Percentiles rank a stretch among this genome's conserved stretches.
Conservation (phyloP, 2,888 invertebrate species). For the Philereme vetulata region DNA sequence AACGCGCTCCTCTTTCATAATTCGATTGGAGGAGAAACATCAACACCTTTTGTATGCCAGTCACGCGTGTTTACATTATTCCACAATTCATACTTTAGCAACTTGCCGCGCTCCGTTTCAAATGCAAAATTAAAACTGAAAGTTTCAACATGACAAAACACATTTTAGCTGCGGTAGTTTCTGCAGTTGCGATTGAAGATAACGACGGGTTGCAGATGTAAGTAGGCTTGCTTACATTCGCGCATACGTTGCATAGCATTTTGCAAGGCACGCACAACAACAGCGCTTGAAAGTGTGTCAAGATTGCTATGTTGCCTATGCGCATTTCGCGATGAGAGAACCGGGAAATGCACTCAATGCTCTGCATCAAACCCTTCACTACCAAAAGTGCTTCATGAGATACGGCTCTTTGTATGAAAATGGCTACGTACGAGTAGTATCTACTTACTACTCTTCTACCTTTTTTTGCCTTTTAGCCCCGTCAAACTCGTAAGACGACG, state of each 20-base stretch:
- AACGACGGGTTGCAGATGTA: conserved; percentile 41
- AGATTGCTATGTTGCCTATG: conserved; percentile 71
- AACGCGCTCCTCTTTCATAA: conserved; percentile 41
- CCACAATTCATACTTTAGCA: conserved; percentile 29
- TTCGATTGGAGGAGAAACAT: conserved; percentile 25
- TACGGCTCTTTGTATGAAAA: not conserved
- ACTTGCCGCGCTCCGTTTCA: conserved; percentile 32
- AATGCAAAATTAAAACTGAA: conserved; percentile 33
- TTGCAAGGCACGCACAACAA: conserved; percentile 78
- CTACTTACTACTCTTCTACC: not conserved
- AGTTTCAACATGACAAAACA: conserved; percentile 34
- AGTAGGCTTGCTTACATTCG: conserved; percentile 43
- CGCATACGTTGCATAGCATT: conserved; percentile 64
- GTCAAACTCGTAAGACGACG: conserved; percentile 1
- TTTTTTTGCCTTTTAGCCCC: conserved; percentile 1
- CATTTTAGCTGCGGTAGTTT: conserved; percentile 23
- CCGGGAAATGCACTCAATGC: conserved; percentile 63
- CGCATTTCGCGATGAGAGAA: conserved; percentile 62
- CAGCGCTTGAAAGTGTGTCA: conserved; percentile 81
- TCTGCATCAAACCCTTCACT: conserved; percentile 24
- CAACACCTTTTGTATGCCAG: conserved; percentile 39
- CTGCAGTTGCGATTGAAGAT: conserved; percentile 37
- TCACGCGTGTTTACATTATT: conserved; percentile 36
- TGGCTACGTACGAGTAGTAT: not conserved
- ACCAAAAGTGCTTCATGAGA: conserved; percentile 1